A percentile compares a stretch with the other conserved stretches of the same genome.
phyloP scores from a whole-genome alignment of 2,113 vertebrate genomes.

The Labeo catla region DNA sequence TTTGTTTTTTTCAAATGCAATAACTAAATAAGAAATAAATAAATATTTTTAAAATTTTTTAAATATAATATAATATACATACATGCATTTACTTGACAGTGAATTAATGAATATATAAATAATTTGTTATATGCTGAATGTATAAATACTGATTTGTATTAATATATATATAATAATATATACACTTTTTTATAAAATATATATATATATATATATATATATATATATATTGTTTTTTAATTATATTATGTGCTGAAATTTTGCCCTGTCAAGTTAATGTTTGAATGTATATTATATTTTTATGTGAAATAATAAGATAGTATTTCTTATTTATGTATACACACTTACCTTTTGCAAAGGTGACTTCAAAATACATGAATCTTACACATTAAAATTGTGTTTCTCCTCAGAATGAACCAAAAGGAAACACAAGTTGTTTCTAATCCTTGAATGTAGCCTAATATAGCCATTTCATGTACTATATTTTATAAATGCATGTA shows the following conservation, averaged over 20 bases:
- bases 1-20: too few species aligned
- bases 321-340: background rate
- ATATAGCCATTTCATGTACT: background rate
- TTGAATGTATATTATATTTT: background rate
- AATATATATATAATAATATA: too few species aligned
- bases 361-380: background rate
- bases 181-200: too few species aligned
- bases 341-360: background rate
- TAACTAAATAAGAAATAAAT: too few species aligned
- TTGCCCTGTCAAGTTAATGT: background rate
- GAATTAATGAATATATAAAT: too few species aligned
- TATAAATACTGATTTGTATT: too few species aligned
- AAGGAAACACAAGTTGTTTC: background rate
- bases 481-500: background rate
- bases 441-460: background rate
- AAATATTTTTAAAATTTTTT: too few species aligned
- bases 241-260: background rate
- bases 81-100: too few species aligned
- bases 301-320: background rate
- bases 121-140: too few species aligned
- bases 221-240: too few species aligned
- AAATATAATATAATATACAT: too few species aligned
- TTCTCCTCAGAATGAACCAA: background rate
- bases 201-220: background rate
- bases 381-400: background rate